Base-by-base conservation (phyloP, 2,797 vertebrate genomes). In the Sarcophilus harrisii region DNA sequence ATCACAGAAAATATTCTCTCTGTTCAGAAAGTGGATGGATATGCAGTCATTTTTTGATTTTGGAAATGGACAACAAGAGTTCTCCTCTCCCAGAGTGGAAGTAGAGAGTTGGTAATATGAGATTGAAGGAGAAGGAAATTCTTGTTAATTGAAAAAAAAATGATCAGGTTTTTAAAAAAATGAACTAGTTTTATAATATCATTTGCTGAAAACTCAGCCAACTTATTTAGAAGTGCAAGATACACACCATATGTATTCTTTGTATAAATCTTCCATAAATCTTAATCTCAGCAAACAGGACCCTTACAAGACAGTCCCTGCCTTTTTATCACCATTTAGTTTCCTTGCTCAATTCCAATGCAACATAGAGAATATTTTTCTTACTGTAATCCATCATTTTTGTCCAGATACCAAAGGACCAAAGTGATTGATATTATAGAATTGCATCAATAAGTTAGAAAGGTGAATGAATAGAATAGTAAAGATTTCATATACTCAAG, bases 391-490 rank as follows among this genome's bases (percentile, higher is more conserved):
- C 93, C 66, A 81, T 81, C 66, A 45, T 81, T 81, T 81, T 81
- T 81, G n/a, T 45, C n/a, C n/a, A 81, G n/a, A 27, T 38, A 81
- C 66, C 2, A 24, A 45, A 81, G 66, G 66, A 81, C 66, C 38
- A 45, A 24, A n/a, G n/a, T 81, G 66, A 81, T 81, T 81, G 66
- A 81, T 81, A 81, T 81, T 81, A 24, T 29, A 90, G 27, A 92
- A 95, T 59, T 93, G 5, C 62, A 5, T 59, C 95, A 8, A 92
- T 89, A 96, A 0, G 49, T 91, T 91, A 87, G n/a, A 5, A 59
- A 9, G 3, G 10, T 90, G 1, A n/a, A 0, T 57, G 58, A 45
- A 4, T 57, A 93, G 55, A 81, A 91, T 89, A 95, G 92, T 62
- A 92, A 58, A 57, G 52, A 6, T 0, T 90, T 94, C 5, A 94